phyloP scores from a whole-genome alignment of 2,888 invertebrate genomes.

The Thera obeliscata region DNA sequence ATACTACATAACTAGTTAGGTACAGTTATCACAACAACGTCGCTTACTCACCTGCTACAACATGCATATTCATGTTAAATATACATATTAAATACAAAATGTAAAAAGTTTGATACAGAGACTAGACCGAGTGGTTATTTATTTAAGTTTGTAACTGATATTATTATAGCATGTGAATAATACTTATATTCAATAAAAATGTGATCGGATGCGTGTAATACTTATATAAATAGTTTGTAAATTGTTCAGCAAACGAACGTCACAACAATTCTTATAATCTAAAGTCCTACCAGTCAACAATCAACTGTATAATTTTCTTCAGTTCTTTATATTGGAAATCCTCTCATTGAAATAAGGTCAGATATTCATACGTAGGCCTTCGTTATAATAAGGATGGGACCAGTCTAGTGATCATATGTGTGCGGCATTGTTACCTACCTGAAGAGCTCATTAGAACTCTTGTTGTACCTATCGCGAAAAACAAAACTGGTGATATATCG shows the following conservation, averaged over 20 bases:
- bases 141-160: neutral
- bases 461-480: too few species aligned
- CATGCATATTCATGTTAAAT: neutral
- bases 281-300: conserved; percentile 18
- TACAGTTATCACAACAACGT: conserved; percentile 40
- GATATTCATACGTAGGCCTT: neutral
- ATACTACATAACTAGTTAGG: conserved; percentile 36
- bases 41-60: conserved; percentile 9
- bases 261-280: conserved; percentile 16
- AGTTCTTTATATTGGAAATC: conserved; percentile 18
- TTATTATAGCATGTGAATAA: conserved; percentile 4
- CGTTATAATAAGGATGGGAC: neutral
- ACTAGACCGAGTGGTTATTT: conserved; percentile 18
- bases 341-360: neutral
- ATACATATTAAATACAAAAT: conserved; percentile 5
- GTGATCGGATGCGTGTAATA: conserved; percentile 12
- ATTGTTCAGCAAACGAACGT: conserved; percentile 3
- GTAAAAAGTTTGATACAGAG: conserved; percentile 19
- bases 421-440: too few species aligned
- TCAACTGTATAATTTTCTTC: conserved; percentile 18
- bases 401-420: neutral
- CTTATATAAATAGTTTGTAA: conserved; percentile 1
- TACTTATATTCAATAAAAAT: neutral
- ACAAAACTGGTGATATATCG: too few species aligned
- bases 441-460: too few species aligned